A percentile compares a stretch with the other conserved stretches of the same genome.
These are phyloP conservation scores for Cossypha heuglini DNA, from an alignment of 2,797 vertebrate species.

Conservation along the genomic window DNA sequence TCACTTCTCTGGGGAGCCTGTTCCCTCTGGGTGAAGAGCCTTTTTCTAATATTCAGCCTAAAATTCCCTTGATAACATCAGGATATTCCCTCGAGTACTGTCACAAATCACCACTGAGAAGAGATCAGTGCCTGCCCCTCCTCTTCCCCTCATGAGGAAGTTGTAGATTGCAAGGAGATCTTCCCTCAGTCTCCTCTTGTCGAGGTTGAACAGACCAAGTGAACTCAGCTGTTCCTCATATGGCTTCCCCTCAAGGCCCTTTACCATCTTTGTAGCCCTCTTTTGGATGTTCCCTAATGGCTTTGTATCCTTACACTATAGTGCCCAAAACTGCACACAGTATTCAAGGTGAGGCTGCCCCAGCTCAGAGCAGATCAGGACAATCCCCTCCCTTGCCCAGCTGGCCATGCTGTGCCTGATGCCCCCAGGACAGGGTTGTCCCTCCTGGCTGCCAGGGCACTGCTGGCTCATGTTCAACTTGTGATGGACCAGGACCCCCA, in stretches of 20 bases:
- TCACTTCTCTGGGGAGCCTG: background rate
- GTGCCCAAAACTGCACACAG: background rate
- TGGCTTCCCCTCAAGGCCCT: fast-evolving
- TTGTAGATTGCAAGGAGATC: too few species aligned
- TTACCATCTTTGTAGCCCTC: background rate
- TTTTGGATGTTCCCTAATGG: background rate
- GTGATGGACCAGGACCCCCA: background rate
- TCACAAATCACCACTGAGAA: background rate
- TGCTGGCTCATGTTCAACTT: background rate
- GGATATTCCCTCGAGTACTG: background rate
- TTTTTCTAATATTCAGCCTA: background rate
- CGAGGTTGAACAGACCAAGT: background rate
- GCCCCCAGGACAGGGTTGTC: fast-evolving
- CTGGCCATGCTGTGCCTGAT: background rate
- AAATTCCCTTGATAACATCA: background rate
- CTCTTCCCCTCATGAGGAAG: background rate
- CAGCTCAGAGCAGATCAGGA: background rate
- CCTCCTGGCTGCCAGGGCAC: background rate
- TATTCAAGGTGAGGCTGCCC: fast-evolving
- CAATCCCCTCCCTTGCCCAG: fast-evolving
- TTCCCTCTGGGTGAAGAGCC: background rate
- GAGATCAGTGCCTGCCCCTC: background rate
- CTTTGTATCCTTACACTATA: background rate
- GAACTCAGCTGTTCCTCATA: background rate
- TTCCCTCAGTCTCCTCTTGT: background rate